phyloP scores from a whole-genome alignment of 2,797 vertebrate genomes.

The Ptychadena robeensis region DNA sequence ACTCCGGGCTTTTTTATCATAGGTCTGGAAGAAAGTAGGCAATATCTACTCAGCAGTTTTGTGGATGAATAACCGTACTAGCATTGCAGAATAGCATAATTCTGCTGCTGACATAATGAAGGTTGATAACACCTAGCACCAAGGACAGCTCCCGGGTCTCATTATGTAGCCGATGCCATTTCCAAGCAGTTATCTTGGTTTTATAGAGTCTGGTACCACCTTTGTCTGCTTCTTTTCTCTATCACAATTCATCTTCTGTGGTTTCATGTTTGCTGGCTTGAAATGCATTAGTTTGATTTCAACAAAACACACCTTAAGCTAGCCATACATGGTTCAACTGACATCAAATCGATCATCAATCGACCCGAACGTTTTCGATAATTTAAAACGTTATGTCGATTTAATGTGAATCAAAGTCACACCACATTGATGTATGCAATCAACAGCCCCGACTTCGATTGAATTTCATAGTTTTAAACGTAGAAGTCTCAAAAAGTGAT shows the following conservation, averaged over 20 bases:
- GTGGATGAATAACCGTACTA: constrained; percentile 27
- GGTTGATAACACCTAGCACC: constrained; percentile 39
- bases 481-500: too few relatives aligned
- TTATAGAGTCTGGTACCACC: background rate
- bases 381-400: too few relatives aligned
- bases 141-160: constrained; percentile 16
- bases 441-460: too few relatives aligned
- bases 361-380: too few relatives aligned
- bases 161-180: constrained; percentile 6
- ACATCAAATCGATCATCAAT: too few relatives aligned
- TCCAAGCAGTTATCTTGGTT: background rate
- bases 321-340: too few relatives aligned
- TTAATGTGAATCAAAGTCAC: too few relatives aligned
- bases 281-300: background rate
- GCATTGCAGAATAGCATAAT: constrained; percentile 20
- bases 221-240: background rate
- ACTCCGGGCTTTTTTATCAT: constrained; percentile 15
- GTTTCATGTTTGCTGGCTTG: background rate
- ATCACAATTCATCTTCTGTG: background rate
- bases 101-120: constrained; percentile 39
- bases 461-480: too few relatives aligned
- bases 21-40: constrained; percentile 9
- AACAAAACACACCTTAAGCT: too few relatives aligned
- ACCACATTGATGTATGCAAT: too few relatives aligned
- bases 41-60: constrained; percentile 37